phyloP scores from a whole-genome alignment of 2,113 vertebrate species.

The Xerus inauris region DNA sequence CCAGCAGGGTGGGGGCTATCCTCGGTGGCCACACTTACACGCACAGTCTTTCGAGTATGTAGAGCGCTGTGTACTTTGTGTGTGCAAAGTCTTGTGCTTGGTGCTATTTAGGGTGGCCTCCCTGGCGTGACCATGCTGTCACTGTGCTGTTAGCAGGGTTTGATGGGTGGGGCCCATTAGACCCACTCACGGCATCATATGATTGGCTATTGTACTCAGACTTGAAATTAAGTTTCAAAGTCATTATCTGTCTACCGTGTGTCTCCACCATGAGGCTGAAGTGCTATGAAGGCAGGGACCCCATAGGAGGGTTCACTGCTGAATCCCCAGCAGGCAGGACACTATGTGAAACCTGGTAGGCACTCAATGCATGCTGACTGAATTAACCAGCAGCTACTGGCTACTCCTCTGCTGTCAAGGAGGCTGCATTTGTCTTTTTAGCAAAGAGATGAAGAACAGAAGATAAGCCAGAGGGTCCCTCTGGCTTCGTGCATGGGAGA shows the following conservation, averaged over 20 bases:
- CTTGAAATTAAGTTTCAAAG: too few species aligned
- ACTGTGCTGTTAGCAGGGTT: not conserved
- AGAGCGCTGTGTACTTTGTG: too few species aligned
- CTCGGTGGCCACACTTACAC: accelerated
- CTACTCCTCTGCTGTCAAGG: too few species aligned
- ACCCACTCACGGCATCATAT: accelerated
- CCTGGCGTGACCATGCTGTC: accelerated
- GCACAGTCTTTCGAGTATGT: not conserved
- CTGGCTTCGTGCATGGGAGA: not conserved
- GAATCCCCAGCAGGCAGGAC: not conserved
- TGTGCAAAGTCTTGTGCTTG: accelerated
- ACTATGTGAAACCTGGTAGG: not conserved
- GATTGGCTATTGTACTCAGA: not conserved
- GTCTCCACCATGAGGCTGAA: not conserved
- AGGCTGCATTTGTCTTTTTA: not conserved
- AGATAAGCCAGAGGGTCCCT: not conserved
- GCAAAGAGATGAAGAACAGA: not conserved
- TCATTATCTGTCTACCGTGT: not conserved
- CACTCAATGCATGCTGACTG: accelerated
- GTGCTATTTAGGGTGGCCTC: not conserved
- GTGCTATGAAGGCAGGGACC: not conserved
- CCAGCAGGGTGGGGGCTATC: accelerated
- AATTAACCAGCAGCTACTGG: not conserved
- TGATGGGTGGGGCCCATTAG: accelerated
- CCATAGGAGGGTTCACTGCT: too few species aligned